Conservation (phyloP, 2,113 vertebrate genomes). For the Anthoscopus minutus region DNA sequence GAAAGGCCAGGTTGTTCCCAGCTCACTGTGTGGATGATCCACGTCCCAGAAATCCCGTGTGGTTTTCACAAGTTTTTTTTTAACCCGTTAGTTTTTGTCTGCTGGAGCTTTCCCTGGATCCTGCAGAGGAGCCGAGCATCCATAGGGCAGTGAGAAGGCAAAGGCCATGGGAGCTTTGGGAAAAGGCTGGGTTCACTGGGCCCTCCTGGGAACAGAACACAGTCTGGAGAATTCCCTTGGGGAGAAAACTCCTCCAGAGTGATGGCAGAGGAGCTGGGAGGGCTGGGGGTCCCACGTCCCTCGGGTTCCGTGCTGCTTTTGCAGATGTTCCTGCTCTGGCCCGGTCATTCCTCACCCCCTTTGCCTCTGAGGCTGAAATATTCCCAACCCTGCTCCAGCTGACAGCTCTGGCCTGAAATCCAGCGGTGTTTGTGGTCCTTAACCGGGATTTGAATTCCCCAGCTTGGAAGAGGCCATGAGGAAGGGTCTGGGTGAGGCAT, state of each 20-base stretch:
- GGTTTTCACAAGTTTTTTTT: neutral
- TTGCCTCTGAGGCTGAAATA: neutral
- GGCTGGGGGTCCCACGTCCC: rapidly evolving
- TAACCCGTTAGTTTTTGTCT: neutral
- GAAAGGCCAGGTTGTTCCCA: neutral
- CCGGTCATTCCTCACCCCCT: neutral
- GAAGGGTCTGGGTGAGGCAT: neutral
- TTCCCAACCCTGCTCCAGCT: neutral
- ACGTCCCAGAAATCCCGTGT: neutral
- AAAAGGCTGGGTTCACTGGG: neutral
- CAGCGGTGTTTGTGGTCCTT: rapidly evolving
- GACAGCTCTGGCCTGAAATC: neutral
- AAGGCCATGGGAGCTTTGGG: neutral
- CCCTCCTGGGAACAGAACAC: neutral
- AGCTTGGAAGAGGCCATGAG: neutral
- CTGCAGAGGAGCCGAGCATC: neutral
- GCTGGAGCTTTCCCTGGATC: neutral
- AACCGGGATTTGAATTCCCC: neutral
- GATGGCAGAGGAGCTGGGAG: neutral
- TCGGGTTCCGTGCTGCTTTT: neutral
- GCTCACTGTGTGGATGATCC: neutral
- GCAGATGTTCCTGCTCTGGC: neutral
- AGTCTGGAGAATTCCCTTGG: neutral
- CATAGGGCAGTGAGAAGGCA: neutral
- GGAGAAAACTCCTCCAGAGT: neutral